Evolutionary conservation across 2,113 vertebrate genomes (phyloP).

Genomic region (Aphyosemion australe): DNA sequence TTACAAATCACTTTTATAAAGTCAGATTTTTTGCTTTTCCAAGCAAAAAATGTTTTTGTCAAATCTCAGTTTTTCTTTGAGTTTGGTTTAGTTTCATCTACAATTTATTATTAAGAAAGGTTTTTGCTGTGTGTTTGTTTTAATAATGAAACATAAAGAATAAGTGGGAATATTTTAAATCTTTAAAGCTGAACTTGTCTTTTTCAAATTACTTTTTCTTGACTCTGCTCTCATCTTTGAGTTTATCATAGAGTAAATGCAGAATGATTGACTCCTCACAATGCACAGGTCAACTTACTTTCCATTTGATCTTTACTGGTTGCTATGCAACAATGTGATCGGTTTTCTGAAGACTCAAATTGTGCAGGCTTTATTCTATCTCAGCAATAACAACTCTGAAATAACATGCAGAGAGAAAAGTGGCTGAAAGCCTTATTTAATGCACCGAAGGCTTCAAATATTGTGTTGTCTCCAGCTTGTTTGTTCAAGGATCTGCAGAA

Average conservation of each 20-base stretch:
- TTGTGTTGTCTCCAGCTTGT: slow-evolving; percentile 13
- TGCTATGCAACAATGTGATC: slow-evolving; percentile 65
- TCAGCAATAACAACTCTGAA: slow-evolving; percentile 37
- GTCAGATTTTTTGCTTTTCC: too few species aligned
- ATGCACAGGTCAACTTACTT: slow-evolving; percentile 51
- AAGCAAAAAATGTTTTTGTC: too few species aligned
- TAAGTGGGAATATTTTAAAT: too few species aligned
- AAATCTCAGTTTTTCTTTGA: too few species aligned
- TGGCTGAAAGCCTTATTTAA: slow-evolving; percentile 28
- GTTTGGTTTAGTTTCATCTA: too few species aligned
- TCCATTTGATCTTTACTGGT: slow-evolving; percentile 39
- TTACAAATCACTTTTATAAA: too few species aligned
- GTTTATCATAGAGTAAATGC: slow-evolving; percentile 23
- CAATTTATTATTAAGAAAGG: too few species aligned
- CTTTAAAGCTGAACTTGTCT: too few species aligned
- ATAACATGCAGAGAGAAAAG: slow-evolving; percentile 19
- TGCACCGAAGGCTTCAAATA: slow-evolving; percentile 3
- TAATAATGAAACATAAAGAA: too few species aligned
- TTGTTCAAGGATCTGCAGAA: slow-evolving; percentile 17
- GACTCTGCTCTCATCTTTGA: not conserved
- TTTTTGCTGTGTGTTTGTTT: too few species aligned
- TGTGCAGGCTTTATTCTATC: slow-evolving; percentile 48
- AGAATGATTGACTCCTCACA: slow-evolving; percentile 30
- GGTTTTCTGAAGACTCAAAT: slow-evolving; percentile 35
- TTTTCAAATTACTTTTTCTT: not conserved